Base-by-base conservation (phyloP, 92 coral and sea anemone species). In the Phenganax stokvisi region DNA sequence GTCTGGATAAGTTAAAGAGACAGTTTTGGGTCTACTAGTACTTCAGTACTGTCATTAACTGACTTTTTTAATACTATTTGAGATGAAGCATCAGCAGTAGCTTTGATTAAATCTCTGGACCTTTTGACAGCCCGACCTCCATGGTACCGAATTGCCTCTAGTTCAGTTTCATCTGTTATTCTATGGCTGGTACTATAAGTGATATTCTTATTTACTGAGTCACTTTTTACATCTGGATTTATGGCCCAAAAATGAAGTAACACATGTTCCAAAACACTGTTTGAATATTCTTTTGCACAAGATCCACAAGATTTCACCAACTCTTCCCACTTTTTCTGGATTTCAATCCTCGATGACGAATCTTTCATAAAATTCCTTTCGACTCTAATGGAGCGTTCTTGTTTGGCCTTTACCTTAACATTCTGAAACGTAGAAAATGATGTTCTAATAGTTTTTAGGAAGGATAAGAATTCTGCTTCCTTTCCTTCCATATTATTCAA, bases 121-220 rank as follows among this genome's bases (percentile, higher is more conserved):
- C 85, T 62, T 53, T 84, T 84, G 57, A 84, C 74, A 8, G 90
- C 84, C 90, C 90, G 84, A 72, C 87, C 85, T 55, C 85, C 90
- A 66, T 84, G 90, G 52, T 84, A 71, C 44, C 54, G 51, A 27
- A 84, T 74, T 6, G 85, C 87, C 57, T 79, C 83, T 37, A 79
- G 51, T 79, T 79, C 83, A 60, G 9, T 79, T 30, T 79, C 65
- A 27, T 79, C 83, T 12, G 54, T 37, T 37, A 13, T 30, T 6
- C 9, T 64, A 64, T 20, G 7, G 70, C 11, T 64, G 8, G 37
- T 17, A 10, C 61, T 62, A 28, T 16, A 57, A 51, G 71, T 63
- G 54, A 79, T 52, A 3, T 51, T 55, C 54, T 58, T 16, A 58
- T 54, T 68, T 77, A 30, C 54, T 55, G 31, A 12, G 47, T 77